Base-by-base conservation (phyloP, 2,888 invertebrate species). In the Macaria liturata region DNA sequence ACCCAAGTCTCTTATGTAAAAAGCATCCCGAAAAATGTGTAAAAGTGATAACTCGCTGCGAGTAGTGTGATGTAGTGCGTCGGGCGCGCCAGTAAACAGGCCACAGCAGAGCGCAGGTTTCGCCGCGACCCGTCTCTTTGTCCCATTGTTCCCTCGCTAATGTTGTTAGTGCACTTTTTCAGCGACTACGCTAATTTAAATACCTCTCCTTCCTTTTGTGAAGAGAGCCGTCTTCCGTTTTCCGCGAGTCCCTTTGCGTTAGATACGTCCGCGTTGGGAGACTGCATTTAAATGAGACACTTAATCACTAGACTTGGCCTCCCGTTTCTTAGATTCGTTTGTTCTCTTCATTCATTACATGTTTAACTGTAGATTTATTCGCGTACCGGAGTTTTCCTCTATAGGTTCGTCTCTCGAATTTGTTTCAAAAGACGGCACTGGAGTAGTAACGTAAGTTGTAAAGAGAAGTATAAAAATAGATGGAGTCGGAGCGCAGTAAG, bases 271-370 rank as follows among this genome's bases (percentile, higher is more conserved):
- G 84, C 81, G 81, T 82, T 78, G 83, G 81, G 86, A 87, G 88
- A 89, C 88, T 91, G 89, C 88, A 91, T 91, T 90, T 91, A 91
- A 91, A 91, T 91, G 89, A 91, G 90, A 90, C 86, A 91, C 89
- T 91, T 89, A 90, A 91, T 91, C 91, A 91, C 86, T 83, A 81
- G 83, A 84, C 83, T 85, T 86, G 84, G 84, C 80, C 85, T 83
- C 81, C 81, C 83, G 78, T 83, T 88, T 84, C 86, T 86, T 84
- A 83, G 83, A 70, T 83, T 83, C 85, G 83, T 84, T 88, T 82
- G 84, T 88, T 85, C 85, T 84, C 81, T 86, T 86, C 81, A 83
- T 89, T 88, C 80, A 85, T 86, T 88, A 84, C 80, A 76, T 75
- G 74, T 72, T 71, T 71, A 72, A 71, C 73, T 67, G 65, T 70